Percentiles rank a stretch among this genome's conserved stretches.
These are phyloP conservation scores for Eumaeus atala DNA, from an alignment of 1,140 invertebrate species.

Conservation along the genomic window DNA sequence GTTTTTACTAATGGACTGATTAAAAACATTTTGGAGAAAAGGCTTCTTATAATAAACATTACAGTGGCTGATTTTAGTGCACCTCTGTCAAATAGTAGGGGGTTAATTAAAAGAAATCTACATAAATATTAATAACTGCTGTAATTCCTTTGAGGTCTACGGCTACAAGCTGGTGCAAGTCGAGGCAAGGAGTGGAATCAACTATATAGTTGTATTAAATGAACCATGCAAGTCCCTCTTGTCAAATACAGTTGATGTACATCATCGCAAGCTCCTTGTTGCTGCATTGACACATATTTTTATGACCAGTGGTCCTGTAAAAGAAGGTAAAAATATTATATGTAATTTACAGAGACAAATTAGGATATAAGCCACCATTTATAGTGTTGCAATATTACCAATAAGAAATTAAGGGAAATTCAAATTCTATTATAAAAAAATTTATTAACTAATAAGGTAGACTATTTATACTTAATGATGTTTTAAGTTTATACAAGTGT, in stretches of 20 bases:
- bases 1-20: too few species aligned
- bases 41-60: too few species aligned
- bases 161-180: conserved; percentile 52
- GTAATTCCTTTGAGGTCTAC: conserved; percentile 40
- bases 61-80: too few species aligned
- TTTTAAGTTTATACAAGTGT: too few species aligned
- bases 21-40: too few species aligned
- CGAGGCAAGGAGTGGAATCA: conserved; percentile 34
- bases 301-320: conserved; percentile 46
- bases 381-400: background rate
- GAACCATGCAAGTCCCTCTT: conserved; percentile 32
- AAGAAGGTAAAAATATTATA: conserved; percentile 36
- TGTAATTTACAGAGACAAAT: too few species aligned
- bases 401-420: too few species aligned
- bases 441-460: too few species aligned
- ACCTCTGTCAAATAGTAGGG: too few species aligned
- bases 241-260: conserved; percentile 26
- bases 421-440: too few species aligned
- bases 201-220: conserved; percentile 48
- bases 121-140: conserved; percentile 8
- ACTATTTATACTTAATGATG: too few species aligned
- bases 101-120: background rate
- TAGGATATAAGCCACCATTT: too few species aligned
- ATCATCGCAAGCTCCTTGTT: conserved; percentile 38
- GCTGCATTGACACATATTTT: conserved; percentile 49